Evolutionary conservation across 2,888 invertebrate species (phyloP), one percentile per base, ranked within the genome.

Genomic region (Tridacna gigas): DNA sequence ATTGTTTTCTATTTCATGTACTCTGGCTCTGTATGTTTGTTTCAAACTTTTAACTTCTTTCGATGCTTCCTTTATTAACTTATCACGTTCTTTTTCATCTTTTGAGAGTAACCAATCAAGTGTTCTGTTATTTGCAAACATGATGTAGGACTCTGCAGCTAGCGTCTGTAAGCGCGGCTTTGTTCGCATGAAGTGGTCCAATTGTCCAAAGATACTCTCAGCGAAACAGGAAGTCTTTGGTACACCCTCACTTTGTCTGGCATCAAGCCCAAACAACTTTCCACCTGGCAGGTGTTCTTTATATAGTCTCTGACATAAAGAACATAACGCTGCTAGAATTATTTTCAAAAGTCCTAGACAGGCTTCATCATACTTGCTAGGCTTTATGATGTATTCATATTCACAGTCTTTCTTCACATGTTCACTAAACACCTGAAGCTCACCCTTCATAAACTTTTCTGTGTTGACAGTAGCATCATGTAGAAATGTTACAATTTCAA

Each of bases 171-270:
- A 47, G 71, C 74, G 79, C 69, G 77, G 84, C 61, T 84, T 79
- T 22, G 65, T 79, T 51, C 81, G 20, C 15, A 80, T 37, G 26
- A 79, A 65, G 25, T 77, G 47, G 25, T 71, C 71, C 47, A 71
- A 45, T n/a, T 71, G 71, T 47, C 71, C 71, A 69, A 65, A 11
- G 0, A 86, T 77, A 80, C 82, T 84, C 75, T 86, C 84, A 12
- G 84, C 84, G 75, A 79, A 86, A 28, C 79, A 79, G n/a, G 82
- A 84, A 4, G 82, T 82, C 78, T 83, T 83, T n/a, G 83, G 81
- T 9, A 15, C 56, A 20, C 75, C 76, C 71, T 75, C 82, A 12
- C 71, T n/a, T 22, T 18, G 12, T 26, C 48, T 22, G 28, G 63
- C 60, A 51, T 69, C 63, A 37, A 74, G 28, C 12, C 13, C 18